These are phyloP conservation scores for Caenorhabditis uteleia DNA, from an alignment of 2,888 invertebrate genomes.

Conservation along the genomic window DNA sequence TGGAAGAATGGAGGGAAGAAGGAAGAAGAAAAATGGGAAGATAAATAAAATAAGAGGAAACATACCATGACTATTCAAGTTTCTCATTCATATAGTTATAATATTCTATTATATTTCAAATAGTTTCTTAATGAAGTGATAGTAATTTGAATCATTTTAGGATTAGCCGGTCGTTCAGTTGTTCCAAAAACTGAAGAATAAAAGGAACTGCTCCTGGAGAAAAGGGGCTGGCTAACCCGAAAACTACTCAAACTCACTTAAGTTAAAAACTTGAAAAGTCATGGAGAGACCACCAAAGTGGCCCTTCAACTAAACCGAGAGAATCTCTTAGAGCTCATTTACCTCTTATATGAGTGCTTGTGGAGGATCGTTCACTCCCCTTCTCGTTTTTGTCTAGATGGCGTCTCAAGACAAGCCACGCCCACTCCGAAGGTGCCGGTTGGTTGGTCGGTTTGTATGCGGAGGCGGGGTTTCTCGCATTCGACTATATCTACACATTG, in stretches of 20 bases:
- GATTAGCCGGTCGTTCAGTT: too few species aligned
- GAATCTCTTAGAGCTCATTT: slow-evolving; percentile 54
- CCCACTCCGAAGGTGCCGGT: slow-evolving; percentile 6
- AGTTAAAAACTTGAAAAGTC: slow-evolving; percentile 42
- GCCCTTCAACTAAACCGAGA: slow-evolving; percentile 41
- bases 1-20: neutral
- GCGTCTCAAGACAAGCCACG: too few species aligned
- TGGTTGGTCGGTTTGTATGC: neutral
- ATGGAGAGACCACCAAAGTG: slow-evolving; percentile 34
- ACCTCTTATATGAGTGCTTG: slow-evolving; percentile 51
- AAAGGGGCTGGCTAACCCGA: slow-evolving; percentile 15
- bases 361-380: slow-evolving; percentile 36
- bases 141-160: too few species aligned
- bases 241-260: slow-evolving; percentile 39
- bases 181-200: too few species aligned
- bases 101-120: too few species aligned
- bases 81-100: too few species aligned
- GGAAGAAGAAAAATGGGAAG: neutral
- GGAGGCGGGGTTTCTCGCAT: neutral
- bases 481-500: too few species aligned
- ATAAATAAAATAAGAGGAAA: neutral
- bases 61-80: too few species aligned
- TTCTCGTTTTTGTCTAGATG: slow-evolving; percentile 24
- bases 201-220: too few species aligned
- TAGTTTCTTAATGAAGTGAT: too few species aligned